Percentiles rank a stretch among this genome's conserved stretches.
These are phyloP conservation scores for Adelognathus sp. DNA, from an alignment of 2,888 invertebrate species.

Conservation along the genomic window DNA sequence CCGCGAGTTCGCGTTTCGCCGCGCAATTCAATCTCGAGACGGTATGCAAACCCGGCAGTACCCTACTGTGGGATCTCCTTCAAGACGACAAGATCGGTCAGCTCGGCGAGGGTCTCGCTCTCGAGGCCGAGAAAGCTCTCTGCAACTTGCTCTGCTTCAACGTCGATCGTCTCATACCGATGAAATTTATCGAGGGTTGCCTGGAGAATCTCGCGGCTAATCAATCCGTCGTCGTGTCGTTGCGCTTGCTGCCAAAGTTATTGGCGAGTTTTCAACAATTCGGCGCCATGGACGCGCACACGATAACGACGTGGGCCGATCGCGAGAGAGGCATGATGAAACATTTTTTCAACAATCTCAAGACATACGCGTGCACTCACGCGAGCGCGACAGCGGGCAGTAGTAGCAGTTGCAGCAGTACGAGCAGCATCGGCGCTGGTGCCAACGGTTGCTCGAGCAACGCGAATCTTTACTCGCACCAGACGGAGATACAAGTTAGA, in stretches of 20 bases:
- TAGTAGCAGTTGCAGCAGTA: constrained; percentile 36
- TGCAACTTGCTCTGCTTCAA: constrained; percentile 95
- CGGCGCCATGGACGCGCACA: constrained; percentile 91
- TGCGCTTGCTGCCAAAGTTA: constrained; percentile 93
- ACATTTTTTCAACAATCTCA: constrained; percentile 94
- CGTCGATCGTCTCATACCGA: constrained; percentile 93
- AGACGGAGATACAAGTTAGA: constrained; percentile 95
- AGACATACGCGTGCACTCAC: constrained; percentile 85
- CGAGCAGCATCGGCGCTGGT: constrained; percentile 70
- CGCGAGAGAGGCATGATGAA: constrained; percentile 96
- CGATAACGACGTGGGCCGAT: constrained; percentile 96
- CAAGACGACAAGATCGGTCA: constrained; percentile 95
- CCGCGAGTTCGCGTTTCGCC: constrained; percentile 82
- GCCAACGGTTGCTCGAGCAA: constrained; percentile 10
- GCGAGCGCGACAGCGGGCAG: constrained; percentile 68
- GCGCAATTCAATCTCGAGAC: constrained; percentile 85
- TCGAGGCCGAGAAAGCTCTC: constrained; percentile 96
- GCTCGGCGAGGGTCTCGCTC: constrained; percentile 93
- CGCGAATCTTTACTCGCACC: constrained; percentile 85
- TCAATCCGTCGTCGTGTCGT: constrained; percentile 94
- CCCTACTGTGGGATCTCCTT: constrained; percentile 95
- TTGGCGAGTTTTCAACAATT: constrained; percentile 96
- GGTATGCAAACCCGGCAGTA: constrained; percentile 95
- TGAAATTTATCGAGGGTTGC: constrained; percentile 97
- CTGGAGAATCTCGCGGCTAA: constrained; percentile 94